These are phyloP conservation scores for Sacculina carcini DNA, from an alignment of 2,888 invertebrate genomes.

Conservation along the genomic window DNA sequence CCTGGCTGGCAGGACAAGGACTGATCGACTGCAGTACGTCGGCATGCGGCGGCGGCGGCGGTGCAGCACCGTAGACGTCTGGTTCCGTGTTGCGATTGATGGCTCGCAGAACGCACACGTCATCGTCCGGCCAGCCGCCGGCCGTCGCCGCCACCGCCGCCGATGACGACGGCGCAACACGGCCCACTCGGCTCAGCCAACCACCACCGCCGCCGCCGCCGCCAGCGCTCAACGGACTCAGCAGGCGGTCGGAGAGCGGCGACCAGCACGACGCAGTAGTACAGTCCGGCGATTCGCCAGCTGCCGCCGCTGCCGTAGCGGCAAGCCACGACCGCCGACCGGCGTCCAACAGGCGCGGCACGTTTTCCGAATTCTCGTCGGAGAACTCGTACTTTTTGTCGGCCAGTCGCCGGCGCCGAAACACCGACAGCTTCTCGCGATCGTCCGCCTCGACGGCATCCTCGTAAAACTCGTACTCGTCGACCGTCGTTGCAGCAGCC, in stretches of 20 bases:
- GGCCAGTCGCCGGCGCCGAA: conserved; percentile 53
- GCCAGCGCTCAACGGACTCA: not conserved
- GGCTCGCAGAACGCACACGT: not conserved
- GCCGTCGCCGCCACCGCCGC: not conserved
- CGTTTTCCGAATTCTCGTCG: conserved; percentile 14
- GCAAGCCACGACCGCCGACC: conserved; percentile 10
- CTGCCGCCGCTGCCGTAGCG: not conserved
- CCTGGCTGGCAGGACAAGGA: no score
- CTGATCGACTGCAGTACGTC: no score
- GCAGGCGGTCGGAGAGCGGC: not conserved
- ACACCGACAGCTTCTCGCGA: conserved; percentile 64
- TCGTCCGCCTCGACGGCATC: conserved; percentile 41
- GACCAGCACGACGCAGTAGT: not conserved
- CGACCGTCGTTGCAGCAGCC: conserved; percentile 16
- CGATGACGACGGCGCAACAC: no score
- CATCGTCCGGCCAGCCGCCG: not conserved
- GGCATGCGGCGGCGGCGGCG: no score
- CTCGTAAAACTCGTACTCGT: conserved; percentile 60
- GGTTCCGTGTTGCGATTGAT: conserved; percentile 1
- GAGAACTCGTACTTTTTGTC: conserved; percentile 70
- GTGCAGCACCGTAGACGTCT: not conserved
- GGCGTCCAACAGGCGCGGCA: conserved; percentile 12
- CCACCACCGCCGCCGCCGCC: not conserved
- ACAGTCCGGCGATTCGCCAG: no score
- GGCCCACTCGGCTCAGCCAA: no score